Evolutionary conservation across 2,797 vertebrate species (phyloP), one percentile per base, ranked within the genome.

Genomic region (Labeo calbasu): DNA sequence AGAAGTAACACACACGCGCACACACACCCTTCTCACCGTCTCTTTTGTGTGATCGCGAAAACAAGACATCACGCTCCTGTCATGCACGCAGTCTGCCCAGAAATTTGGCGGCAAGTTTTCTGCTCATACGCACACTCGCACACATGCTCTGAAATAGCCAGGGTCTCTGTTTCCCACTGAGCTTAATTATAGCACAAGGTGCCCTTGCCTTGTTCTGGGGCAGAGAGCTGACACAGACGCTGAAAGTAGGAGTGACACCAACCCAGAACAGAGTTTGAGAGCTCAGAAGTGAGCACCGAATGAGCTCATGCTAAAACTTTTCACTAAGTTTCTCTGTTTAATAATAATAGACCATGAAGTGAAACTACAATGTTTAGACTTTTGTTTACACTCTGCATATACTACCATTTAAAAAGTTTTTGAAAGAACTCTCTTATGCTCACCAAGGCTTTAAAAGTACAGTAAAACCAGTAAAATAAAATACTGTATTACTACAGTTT

Each of bases 111-210:
- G 50, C 63, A 77, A 69, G 36, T 77, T 77, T 66, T 76, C 63
- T 40, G 57, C 53, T 76, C 57, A 53, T 63, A 78, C 10, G 19
- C 71, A 65, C 28, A 25, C 72, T 68, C 19, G 17, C 48, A 53
- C 32, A 68, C 50, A 68, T 28, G 50, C 32, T 57, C 73, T 48
- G 50, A 83, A 77, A 83, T 69, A 83, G 63, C 73, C 73, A 57
- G 72, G 63, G 59, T 76, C 78, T 80, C 70, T 43, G 79, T 79
- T 88, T 88, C 82, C 79, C 25, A 51, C 78, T 63, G 32, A 50
- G 76, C 76, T 50, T 88, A 88, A 86, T 82, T 75, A 79, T 86
- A 88, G 70, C 79, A 84, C 88, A 87, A 88, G 86, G 86, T 88
- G 86, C 75, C 88, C 79, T 88, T 87, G 83, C 63, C 77, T 40